Percentiles rank a stretch among this genome's conserved stretches.
phyloP scores from a whole-genome alignment of 2,113 vertebrate genomes.

The Prietella phreatophila region DNA sequence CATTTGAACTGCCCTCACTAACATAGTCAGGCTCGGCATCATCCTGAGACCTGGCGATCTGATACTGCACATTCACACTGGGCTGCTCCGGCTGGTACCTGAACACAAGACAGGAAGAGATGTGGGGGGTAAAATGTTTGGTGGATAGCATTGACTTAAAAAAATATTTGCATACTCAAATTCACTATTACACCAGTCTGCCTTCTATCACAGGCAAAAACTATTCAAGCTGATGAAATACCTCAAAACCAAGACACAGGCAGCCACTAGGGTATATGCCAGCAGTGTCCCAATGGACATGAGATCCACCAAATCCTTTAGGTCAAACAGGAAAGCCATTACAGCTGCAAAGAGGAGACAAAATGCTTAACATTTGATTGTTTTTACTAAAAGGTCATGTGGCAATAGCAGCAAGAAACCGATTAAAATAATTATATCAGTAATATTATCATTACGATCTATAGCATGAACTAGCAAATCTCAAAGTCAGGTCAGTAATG shows the following conservation, averaged over 20 bases:
- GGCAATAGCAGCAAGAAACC: neutral
- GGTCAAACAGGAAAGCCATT: conserved; percentile 95
- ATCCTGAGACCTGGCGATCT: conserved; percentile 84
- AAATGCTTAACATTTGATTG: neutral
- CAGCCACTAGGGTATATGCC: conserved; percentile 94
- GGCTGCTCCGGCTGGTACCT: conserved; percentile 91
- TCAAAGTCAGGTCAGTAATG: neutral
- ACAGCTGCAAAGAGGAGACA: conserved; percentile 73
- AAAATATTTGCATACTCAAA: neutral
- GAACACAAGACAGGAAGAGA: conserved; percentile 6
- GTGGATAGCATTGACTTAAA: neutral
- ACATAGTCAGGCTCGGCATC: conserved; percentile 74
- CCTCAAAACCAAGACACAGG: conserved; percentile 93
- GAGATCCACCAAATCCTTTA: conserved; percentile 94
- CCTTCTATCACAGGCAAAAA: neutral
- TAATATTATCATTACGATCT: neutral
- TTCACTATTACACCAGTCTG: neutral
- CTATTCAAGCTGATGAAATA: conserved; percentile 57
- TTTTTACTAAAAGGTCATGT: neutral
- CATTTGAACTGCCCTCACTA: conserved; percentile 74
- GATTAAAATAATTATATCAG: neutral
- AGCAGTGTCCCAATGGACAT: conserved; percentile 97
- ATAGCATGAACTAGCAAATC: neutral
- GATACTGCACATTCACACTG: conserved; percentile 73
- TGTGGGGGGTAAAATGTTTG: neutral